Conservation (phyloP, 2,113 vertebrate genomes). For the Anarhynchus alexandrinus region DNA sequence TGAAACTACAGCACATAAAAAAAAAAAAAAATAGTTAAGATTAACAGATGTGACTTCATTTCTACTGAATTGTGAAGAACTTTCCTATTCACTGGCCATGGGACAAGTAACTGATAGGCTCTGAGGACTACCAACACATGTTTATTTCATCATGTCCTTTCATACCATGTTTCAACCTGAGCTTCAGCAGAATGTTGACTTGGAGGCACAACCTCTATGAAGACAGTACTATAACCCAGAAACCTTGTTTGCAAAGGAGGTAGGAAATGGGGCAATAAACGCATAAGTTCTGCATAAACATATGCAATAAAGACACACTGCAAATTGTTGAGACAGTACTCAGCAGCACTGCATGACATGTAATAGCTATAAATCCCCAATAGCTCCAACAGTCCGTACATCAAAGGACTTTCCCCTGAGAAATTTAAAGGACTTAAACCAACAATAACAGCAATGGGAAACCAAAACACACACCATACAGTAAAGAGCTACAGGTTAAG, state of each 20-base stretch:
- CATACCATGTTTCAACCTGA: neutral
- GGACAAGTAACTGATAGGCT: neutral
- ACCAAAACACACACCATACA: neutral
- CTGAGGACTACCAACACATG: neutral
- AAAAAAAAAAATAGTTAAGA: neutral
- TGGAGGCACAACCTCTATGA: neutral
- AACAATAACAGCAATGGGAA: neutral
- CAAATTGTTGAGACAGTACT: neutral
- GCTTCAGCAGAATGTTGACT: neutral
- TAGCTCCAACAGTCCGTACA: neutral
- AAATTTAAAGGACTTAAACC: neutral
- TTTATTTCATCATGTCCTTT: neutral
- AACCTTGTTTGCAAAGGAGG: neutral
- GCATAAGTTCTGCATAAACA: neutral
- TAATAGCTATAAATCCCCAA: neutral
- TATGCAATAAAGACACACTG: neutral
- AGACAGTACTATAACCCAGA: neutral
- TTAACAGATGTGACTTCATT: neutral
- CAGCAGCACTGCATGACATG: neutral
- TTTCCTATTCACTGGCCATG: neutral
- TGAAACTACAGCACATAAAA: rapidly evolving
- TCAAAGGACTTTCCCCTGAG: neutral
- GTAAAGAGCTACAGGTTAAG: neutral
- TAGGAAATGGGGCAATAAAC: neutral
- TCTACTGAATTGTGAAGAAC: neutral